Percentiles rank a stretch among this genome's conserved stretches.
These are phyloP conservation scores for Ardeotis arabs DNA, from an alignment of 2,113 vertebrate genomes.

Conservation along the genomic window DNA sequence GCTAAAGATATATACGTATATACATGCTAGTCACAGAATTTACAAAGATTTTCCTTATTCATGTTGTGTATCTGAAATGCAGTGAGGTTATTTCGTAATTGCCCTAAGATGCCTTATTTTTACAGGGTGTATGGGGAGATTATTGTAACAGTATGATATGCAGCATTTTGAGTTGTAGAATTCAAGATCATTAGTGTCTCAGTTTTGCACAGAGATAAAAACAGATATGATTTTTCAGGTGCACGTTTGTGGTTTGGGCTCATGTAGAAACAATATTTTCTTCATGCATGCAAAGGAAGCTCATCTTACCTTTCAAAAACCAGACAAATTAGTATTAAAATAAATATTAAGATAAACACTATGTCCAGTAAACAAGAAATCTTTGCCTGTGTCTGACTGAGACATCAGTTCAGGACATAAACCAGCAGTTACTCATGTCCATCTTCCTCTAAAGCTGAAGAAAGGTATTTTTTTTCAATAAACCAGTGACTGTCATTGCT, in stretches of 20 bases:
- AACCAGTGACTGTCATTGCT: not conserved
- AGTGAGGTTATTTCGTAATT: not conserved
- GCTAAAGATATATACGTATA: not conserved
- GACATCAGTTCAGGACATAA: not conserved
- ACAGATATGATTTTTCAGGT: not conserved
- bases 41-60: not conserved
- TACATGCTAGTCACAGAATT: not conserved
- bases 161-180: not conserved
- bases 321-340: not conserved
- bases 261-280: not conserved
- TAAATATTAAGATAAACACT: not conserved
- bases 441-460: not conserved
- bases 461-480: not conserved
- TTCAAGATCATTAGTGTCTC: not conserved
- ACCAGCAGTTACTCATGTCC: not conserved
- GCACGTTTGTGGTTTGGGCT: not conserved
- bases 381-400: not conserved
- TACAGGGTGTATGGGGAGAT: not conserved
- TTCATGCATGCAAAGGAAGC: not conserved
- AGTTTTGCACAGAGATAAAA: not conserved
- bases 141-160: not conserved
- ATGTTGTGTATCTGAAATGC: not conserved
- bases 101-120: not conserved
- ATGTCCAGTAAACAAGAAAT: not conserved
- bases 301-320: not conserved